Evolutionary conservation across 2,797 vertebrate genomes (phyloP).

Genomic region (Phyllotis vaccarum): DNA sequence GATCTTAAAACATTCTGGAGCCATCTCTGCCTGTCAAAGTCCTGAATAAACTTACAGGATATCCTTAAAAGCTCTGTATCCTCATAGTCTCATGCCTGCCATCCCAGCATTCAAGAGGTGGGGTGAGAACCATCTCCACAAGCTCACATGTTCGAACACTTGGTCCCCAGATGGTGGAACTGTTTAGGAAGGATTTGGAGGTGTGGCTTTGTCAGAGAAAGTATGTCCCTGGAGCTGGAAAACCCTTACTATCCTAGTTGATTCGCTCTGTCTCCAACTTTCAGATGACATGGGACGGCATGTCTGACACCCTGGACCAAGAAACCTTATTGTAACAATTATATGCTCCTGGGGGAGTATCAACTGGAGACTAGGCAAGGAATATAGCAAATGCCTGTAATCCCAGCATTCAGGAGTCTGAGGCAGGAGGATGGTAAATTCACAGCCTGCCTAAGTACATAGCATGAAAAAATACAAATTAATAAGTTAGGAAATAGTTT

Average conservation of each 20-base stretch:
- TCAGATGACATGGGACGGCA: too few relatives aligned
- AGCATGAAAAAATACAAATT: background rate
- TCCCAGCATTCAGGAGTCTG: too few relatives aligned
- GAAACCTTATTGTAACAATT: too few relatives aligned
- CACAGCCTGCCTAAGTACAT: background rate
- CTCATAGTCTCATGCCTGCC: too few relatives aligned
- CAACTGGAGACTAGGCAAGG: background rate
- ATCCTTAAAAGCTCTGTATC: background rate
- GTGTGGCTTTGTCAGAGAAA: background rate
- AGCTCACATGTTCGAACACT: too few relatives aligned
- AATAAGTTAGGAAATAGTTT: background rate
- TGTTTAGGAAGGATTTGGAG: background rate
- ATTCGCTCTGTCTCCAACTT: background rate
- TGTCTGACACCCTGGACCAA: too few relatives aligned
- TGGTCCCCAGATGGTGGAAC: background rate
- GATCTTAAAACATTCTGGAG: constrained; percentile 33
- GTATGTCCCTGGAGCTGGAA: background rate
- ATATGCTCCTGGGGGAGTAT: background rate
- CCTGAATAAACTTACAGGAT: background rate
- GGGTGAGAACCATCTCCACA: background rate
- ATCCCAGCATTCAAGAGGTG: background rate
- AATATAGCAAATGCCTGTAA: background rate
- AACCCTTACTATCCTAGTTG: background rate
- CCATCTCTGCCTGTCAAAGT: constrained; percentile 14
- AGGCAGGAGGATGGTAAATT: background rate